phyloP scores from a whole-genome alignment of 2,888 invertebrate genomes.

The Eurytoma californica region DNA sequence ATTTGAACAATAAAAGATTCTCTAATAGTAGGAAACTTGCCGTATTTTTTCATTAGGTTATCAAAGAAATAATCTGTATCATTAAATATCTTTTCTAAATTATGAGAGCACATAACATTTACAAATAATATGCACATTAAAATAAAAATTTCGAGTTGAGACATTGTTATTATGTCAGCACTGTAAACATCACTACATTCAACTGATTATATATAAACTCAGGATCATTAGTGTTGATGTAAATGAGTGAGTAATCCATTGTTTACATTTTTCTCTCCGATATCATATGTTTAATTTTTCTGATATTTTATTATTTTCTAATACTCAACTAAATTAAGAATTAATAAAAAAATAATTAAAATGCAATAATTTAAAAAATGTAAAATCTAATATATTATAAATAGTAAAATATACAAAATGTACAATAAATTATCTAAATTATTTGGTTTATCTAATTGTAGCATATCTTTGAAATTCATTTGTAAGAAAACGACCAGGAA shows the following conservation, averaged over 20 bases:
- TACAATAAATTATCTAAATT: slow-evolving; percentile 12
- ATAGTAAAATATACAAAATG: slow-evolving; percentile 39
- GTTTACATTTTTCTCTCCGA: slow-evolving; percentile 41
- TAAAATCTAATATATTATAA: slow-evolving; percentile 33
- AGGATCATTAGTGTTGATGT: no score
- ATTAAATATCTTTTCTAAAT: slow-evolving; percentile 12
- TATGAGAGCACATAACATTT: slow-evolving; percentile 20
- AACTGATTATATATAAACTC: not conserved
- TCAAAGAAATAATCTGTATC: slow-evolving; percentile 35
- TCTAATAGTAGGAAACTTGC: slow-evolving; percentile 26
- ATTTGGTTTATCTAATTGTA: slow-evolving; percentile 82
- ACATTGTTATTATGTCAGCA: slow-evolving; percentile 11
- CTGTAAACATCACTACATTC: not conserved
- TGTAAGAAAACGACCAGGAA: slow-evolving; percentile 86
- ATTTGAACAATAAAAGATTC: not conserved
- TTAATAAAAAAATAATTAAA: not conserved
- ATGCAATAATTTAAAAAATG: slow-evolving; percentile 17
- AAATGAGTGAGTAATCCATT: slow-evolving; percentile 21
- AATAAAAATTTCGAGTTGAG: slow-evolving; percentile 5
- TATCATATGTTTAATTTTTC: not conserved
- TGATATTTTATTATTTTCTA: not conserved
- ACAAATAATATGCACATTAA: slow-evolving; percentile 33
- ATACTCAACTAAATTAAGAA: not conserved
- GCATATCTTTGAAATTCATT: slow-evolving; percentile 89
- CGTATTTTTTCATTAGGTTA: slow-evolving; percentile 48